Evolutionary conservation across 2,888 invertebrate genomes (phyloP), one percentile per base, ranked within the genome.

Genomic region (Leptothorax acervorum): DNA sequence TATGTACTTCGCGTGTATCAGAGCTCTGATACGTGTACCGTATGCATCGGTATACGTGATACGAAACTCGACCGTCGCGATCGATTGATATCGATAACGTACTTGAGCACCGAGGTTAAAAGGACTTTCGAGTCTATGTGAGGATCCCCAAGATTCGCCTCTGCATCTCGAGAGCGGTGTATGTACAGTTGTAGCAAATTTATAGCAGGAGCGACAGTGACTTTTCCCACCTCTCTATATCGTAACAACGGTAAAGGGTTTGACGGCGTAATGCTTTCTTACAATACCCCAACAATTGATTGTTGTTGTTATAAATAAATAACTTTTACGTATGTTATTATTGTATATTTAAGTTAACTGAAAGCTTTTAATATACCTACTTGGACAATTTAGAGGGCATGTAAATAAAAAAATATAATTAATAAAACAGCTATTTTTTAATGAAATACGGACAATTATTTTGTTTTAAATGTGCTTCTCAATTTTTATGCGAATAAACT

Each of bases 41-140:
- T 48, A 68, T 31, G 79, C 48, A 51, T 28, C 48, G 39, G 39
- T 65, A 55, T 55, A 83, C 89, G 89, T 87, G 87, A 89, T 76
- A 35, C 82, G 87, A 87, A 87, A 82, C 28, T 74, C 78, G 18
- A 70, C 18, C 8, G 15, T 51, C 11, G n/a, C 73, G 57, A 86
- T 86, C 86, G 75, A 57, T 66, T 75, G 82, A 87, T 87, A 82
- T 81, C 82, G 82, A 79, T 79, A 84, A 79, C 79, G 75, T 70
- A 62, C 45, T 63, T 53, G 70, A 48, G n/a, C 53, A 42, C 23
- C 74, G 84, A 57, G 76, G 75, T 84, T 84, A 35, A 68, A 84
- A 57, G 68, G 63, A 60, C 65, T 39, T 81, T 75, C 68, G 35
- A 81, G 57, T 23, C 45, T 65, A 31, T 57, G 70, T 31, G 74